Evolutionary conservation across 2,888 invertebrate species (phyloP).

Genomic region (Lamellibrachia columna): DNA sequence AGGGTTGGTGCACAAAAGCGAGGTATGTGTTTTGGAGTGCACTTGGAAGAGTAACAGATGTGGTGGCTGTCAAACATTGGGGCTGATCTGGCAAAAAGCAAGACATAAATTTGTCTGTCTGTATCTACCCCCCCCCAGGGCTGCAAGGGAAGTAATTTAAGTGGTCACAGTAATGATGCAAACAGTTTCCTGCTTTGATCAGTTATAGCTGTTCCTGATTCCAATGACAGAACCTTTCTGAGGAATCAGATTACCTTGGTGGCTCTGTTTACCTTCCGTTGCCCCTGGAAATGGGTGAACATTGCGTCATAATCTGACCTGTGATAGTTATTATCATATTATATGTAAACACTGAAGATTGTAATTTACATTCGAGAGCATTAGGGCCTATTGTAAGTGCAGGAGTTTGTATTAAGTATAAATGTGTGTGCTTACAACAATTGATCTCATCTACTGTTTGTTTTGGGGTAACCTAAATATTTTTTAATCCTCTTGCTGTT

Average conservation of each 20-base stretch:
- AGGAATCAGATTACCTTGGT: constrained; percentile 8
- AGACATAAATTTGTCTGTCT: constrained; percentile 6
- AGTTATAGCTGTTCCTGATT: background rate
- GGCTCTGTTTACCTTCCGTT: background rate
- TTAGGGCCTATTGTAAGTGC: background rate
- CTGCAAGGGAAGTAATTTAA: background rate
- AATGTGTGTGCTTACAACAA: background rate
- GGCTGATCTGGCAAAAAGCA: background rate
- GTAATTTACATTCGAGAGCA: background rate
- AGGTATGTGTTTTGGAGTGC: background rate
- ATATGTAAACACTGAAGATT: background rate
- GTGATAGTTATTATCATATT: background rate
- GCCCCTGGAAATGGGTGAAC: background rate
- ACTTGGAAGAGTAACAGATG: background rate
- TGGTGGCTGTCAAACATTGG: background rate
- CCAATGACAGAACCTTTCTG: background rate
- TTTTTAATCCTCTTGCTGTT: background rate
- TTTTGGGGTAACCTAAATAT: background rate
- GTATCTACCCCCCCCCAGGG: background rate
- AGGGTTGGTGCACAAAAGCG: background rate
- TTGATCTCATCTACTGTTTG: background rate
- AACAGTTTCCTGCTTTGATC: background rate
- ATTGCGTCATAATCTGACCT: background rate
- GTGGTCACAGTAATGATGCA: background rate
- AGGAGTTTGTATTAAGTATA: background rate